phyloP scores from a whole-genome alignment of 2,888 invertebrate genomes.

The Orthosia gothica region DNA sequence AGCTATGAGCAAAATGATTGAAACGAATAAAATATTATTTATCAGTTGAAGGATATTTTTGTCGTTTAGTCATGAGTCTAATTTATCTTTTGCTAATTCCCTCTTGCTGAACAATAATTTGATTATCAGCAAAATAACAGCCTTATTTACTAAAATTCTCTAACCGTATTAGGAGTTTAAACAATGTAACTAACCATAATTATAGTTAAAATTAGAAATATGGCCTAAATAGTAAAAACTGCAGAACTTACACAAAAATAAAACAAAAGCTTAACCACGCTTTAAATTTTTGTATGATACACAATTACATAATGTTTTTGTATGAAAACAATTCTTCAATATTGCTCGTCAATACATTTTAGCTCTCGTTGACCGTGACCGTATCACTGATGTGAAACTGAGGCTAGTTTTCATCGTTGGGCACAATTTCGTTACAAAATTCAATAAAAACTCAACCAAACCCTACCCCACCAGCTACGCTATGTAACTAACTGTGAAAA shows the following conservation, averaged over 20 bases:
- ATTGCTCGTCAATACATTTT: not conserved
- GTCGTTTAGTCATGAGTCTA: not conserved
- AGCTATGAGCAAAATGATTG: not conserved
- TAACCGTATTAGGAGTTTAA: no score
- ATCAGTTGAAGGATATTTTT: not conserved
- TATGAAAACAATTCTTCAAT: not conserved
- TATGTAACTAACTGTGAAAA: conserved; percentile 65
- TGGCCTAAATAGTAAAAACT: no score
- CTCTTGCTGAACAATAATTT: not conserved
- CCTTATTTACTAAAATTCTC: no score
- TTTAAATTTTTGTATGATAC: not conserved
- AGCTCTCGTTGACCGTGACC: not conserved
- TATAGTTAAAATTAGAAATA: no score
- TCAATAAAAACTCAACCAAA: conserved; percentile 60
- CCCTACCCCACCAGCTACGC: conserved; percentile 41
- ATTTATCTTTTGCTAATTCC: not conserved
- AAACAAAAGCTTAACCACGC: not conserved
- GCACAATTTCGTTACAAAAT: conserved; percentile 57
- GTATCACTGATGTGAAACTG: conserved; percentile 34
- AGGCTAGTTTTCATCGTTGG: conserved; percentile 11
- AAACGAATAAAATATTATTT: not conserved
- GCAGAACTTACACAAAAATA: not conserved
- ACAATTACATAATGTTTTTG: not conserved
- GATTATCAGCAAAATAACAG: not conserved
- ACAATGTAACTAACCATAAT: no score